These are phyloP conservation scores for Pyrgus malvae DNA, from an alignment of 2,888 invertebrate genomes.

Conservation along the genomic window DNA sequence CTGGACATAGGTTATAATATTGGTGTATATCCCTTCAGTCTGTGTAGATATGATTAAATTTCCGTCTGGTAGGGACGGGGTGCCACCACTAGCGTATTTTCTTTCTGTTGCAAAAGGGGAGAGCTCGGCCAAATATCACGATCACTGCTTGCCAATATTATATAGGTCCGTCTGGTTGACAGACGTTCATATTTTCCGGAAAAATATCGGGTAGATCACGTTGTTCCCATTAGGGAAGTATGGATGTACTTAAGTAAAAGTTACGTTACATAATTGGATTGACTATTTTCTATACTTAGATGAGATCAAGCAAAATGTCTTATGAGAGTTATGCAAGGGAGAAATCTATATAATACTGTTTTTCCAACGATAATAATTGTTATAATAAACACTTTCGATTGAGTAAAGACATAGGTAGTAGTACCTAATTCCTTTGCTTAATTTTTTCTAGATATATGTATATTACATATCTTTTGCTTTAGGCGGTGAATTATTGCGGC, in stretches of 20 bases:
- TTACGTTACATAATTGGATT: background rate
- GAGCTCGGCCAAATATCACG: background rate
- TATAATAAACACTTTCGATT: background rate
- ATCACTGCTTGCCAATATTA: no score
- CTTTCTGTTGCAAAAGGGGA: background rate
- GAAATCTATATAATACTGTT: conserved; percentile 5
- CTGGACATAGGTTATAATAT: background rate
- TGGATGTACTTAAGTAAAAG: no score
- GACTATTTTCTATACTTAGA: background rate
- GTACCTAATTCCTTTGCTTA: no score
- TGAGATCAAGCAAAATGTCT: background rate
- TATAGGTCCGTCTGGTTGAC: no score
- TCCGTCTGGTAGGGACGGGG: conserved; percentile 37
- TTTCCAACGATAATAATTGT: conserved; percentile 5
- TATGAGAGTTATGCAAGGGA: conserved; percentile 22
- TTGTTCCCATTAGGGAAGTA: no score
- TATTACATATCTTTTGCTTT: no score
- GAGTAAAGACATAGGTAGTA: conserved; percentile 1
- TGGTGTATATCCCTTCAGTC: background rate
- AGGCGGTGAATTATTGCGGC: no score
- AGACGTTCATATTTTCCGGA: no score
- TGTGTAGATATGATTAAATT: conserved; percentile 44
- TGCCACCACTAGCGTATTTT: no score
- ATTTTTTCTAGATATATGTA: no score
- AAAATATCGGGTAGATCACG: no score